Percentiles rank a stretch among this genome's conserved stretches.
These are phyloP conservation scores for Hipposideros armiger DNA, from an alignment of 2,113 vertebrate species.

Conservation along the genomic window DNA sequence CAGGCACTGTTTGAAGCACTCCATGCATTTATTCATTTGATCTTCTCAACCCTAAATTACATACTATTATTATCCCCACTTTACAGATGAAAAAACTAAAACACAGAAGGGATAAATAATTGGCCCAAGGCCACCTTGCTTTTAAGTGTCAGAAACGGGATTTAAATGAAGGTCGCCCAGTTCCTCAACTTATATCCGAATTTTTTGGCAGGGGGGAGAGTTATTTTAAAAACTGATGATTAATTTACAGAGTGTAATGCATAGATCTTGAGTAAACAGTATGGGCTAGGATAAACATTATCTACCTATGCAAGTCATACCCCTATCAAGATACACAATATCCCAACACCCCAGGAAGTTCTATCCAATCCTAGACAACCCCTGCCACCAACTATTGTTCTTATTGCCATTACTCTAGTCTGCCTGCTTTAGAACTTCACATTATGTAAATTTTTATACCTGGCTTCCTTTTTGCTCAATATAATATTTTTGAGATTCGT, in stretches of 20 bases:
- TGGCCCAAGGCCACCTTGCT: neutral
- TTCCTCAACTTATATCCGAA: neutral
- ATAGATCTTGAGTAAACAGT: neutral
- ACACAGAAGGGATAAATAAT: neutral
- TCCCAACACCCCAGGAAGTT: neutral
- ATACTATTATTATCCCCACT: neutral
- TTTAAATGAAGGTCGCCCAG: neutral
- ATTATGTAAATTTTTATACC: neutral
- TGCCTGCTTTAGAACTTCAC: neutral
- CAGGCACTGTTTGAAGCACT: neutral
- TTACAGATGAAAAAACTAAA: constrained; percentile 41
- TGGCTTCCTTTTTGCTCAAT: neutral
- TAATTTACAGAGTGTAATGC: neutral
- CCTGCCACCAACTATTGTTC: neutral
- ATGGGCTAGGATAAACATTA: neutral
- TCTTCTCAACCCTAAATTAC: neutral
- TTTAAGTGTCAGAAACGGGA: neutral
- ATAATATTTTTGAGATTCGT: neutral
- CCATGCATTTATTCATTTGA: neutral
- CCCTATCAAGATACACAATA: neutral
- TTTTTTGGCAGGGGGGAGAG: too few species aligned
- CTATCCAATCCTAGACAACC: neutral
- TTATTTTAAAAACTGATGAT: neutral
- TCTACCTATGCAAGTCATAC: neutral
- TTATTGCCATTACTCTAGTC: neutral